Percentiles rank a stretch among this genome's conserved stretches.
These are phyloP conservation scores for Taurulus bubalis DNA, from an alignment of 2,113 vertebrate species.

Conservation along the genomic window DNA sequence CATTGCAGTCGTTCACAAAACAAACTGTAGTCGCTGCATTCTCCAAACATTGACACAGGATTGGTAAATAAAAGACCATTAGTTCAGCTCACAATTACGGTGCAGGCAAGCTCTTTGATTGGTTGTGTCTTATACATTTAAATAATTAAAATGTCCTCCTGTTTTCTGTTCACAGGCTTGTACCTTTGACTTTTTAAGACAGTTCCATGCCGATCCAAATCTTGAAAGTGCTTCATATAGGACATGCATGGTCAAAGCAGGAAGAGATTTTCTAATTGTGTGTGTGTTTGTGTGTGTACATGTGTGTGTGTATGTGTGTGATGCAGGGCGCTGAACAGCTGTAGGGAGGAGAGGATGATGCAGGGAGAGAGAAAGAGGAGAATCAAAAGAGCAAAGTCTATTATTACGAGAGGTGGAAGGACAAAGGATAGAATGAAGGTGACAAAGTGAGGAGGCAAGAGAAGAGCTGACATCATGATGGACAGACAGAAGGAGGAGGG, in stretches of 20 bases:
- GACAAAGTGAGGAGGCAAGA: constrained; percentile 35
- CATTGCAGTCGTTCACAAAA: background rate
- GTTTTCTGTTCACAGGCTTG: background rate
- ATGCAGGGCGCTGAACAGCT: constrained; percentile 48
- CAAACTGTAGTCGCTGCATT: background rate
- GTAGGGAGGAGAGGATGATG: constrained; percentile 47
- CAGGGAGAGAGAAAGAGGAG: constrained; percentile 5
- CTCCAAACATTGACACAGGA: too few species aligned
- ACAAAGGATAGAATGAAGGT: constrained; percentile 54
- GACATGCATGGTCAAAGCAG: too few species aligned
- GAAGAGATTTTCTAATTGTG: constrained; percentile 3
- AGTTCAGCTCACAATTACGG: background rate
- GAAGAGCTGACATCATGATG: constrained; percentile 59
- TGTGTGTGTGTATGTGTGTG: constrained; percentile 28
- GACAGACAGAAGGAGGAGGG: constrained; percentile 34
- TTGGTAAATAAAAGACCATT: background rate
- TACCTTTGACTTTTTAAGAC: background rate
- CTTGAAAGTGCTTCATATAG: background rate
- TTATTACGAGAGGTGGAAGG: constrained; percentile 40
- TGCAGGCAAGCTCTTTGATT: background rate
- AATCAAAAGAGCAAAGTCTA: constrained; percentile 26
- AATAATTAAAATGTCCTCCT: too few species aligned
- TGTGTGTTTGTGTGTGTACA: constrained; percentile 26
- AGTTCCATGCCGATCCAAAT: background rate
- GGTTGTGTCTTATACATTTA: background rate